Conservation (phyloP, 2,113 vertebrate genomes). For the Tenebrosternarchus preto region DNA sequence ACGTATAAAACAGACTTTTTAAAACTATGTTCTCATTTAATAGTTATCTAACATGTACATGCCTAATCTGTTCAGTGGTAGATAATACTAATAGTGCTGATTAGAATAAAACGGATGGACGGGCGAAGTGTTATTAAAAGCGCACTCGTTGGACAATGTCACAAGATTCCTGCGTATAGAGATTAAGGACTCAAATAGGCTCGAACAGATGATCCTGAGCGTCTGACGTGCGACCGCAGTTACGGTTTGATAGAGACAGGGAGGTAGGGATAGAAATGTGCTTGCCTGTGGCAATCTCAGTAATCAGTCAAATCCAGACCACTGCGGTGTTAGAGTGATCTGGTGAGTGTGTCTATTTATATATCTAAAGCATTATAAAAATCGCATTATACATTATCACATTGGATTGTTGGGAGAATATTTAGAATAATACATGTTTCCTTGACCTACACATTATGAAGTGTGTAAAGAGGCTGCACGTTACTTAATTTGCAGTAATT, state of each 20-base stretch:
- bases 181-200: no score
- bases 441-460: background rate
- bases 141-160: no score
- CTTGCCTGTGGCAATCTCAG: conserved; percentile 40
- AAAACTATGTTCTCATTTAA: background rate
- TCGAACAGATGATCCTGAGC: background rate
- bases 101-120: no score
- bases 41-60: background rate
- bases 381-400: conserved; percentile 50
- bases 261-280: no score
- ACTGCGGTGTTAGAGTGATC: conserved; percentile 10
- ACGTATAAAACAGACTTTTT: no score
- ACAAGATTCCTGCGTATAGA: no score
- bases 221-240: conserved; percentile 10
- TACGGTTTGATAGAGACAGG: conserved; percentile 34
- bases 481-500: background rate
- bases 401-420: background rate
- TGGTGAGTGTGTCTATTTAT: background rate
- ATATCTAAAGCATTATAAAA: conserved; percentile 51
- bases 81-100: no score
- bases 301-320: conserved; percentile 32
- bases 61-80: background rate
- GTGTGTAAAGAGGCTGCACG: conserved; percentile 5
- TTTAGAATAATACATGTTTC: background rate
- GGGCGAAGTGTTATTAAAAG: no score